Base-by-base conservation (phyloP, 1,140 invertebrate species). In the Lucilia cuprina region DNA sequence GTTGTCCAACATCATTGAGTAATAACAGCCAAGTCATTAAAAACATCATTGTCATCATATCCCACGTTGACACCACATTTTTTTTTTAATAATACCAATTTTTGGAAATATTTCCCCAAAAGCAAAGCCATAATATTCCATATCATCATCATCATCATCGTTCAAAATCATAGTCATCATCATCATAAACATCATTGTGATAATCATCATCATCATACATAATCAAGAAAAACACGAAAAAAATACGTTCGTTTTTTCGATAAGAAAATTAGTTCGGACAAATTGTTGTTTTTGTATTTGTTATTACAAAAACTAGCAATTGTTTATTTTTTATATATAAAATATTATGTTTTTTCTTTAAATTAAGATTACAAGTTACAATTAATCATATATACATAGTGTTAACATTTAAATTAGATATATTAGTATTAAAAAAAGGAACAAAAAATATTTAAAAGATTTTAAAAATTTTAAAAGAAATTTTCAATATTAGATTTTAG, bases 221-320 rank as follows among this genome's bases (percentile, higher is more conserved):
- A 89, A 89, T 88, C 90, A 88, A 89, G 89, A 91, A 83, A 90
- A 90, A 91, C 90, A 91, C 90, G 90, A 91, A 89, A 91, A 91
- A 91, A 91, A 91, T 91, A 91, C 90, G 90, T 89, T 90, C 90
- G 90, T 89, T 89, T 91, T 89, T 91, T 91, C 90, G 90, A 87
- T 91, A 91, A 91, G 90, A 91, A 91, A 91, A 91, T 90, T 90
- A 89, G 90, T 91, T 90, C 89, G 90, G 89, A 90, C 89, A 91
- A 89, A 88, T 88, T 91, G 89, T 89, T 88, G 86, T 65, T 85
- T 84, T 84, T 78, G 82, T 83, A 35, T 85, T 85, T 80, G 82
- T 82, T 82, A 55, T 83, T 83, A 77, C 83, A 84, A 84, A 84
- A 84, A 84, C 70, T 83, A 74, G 74, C 60, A 75, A 83, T 25